Evolutionary conservation across 2,888 invertebrate genomes (phyloP).

Genomic region (Sericinus montela): DNA sequence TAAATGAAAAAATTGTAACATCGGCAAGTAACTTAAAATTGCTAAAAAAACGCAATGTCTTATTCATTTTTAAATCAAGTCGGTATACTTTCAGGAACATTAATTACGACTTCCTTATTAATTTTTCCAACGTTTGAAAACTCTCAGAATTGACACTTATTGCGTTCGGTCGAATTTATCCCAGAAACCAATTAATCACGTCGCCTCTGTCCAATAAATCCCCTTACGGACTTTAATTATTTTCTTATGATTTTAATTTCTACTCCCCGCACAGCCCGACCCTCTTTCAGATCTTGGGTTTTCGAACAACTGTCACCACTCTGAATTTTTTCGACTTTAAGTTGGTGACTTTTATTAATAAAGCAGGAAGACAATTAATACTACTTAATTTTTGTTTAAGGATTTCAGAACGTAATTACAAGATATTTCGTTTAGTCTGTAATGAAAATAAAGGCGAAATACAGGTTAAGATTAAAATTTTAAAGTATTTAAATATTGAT

Average conservation of each 20-base stretch:
- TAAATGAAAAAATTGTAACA: too few species aligned
- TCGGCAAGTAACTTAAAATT: too few species aligned
- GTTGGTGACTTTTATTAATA: constrained; percentile 74
- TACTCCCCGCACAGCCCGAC: constrained; percentile 29
- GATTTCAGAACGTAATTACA: constrained; percentile 63
- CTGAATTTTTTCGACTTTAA: constrained; percentile 53
- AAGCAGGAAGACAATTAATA: constrained; percentile 76
- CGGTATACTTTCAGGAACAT: constrained; percentile 27
- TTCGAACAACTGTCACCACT: constrained; percentile 57
- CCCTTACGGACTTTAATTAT: constrained; percentile 77
- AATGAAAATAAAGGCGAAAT: constrained; percentile 20
- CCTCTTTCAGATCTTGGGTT: constrained; percentile 37
- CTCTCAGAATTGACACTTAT: constrained; percentile 76
- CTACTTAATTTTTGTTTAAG: constrained; percentile 78
- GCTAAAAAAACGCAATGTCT: background rate
- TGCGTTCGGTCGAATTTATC: constrained; percentile 61
- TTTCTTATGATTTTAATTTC: constrained; percentile 80
- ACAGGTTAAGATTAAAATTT: constrained; percentile 12
- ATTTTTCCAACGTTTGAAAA: constrained; percentile 55
- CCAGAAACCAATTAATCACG: constrained; percentile 76
- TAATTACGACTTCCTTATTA: constrained; percentile 58
- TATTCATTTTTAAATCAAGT: constrained; percentile 4
- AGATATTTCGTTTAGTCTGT: constrained; percentile 37
- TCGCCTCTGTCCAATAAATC: constrained; percentile 74
- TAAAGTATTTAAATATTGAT: too few species aligned